Evolutionary conservation across 2,888 invertebrate species (phyloP), one percentile per base, ranked within the genome.

Genomic region (Synanthedon andrenaeformis): DNA sequence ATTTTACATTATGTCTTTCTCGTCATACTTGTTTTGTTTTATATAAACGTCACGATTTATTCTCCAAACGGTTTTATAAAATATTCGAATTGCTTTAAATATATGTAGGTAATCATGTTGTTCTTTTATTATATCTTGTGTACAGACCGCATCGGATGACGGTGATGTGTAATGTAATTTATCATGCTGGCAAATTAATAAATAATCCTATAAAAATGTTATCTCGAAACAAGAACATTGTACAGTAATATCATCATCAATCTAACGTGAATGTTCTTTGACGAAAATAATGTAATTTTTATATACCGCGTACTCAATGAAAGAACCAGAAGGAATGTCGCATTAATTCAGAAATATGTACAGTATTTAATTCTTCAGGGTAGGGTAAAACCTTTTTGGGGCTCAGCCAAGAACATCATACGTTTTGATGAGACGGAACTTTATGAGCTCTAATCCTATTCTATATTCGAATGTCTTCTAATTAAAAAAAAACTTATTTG

Each of bases 351-450:
- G 35, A 35, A 35, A 10, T 35, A 23, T 23, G 23, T 23, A 23
- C 23, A 23, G 23, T 5, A 35, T 35, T 35, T 10, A 35, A 35
- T 35, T 35, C 35, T 55, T 54, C 52, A 35, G 50, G 62, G 66
- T 68, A 35, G 50, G 62, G 66, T 68, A 74, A 69, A 67, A 72
- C 71, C 68, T 67, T 74, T 74, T 75, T 77, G 74, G 74, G 63
- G 58, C 57, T 64, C 56, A 59, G 74, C 76, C 78, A 76, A 72
- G 63, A 70, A 64, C 61, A 61, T 65, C 55, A 56, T 61, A 68
- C 70, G 68, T 71, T 75, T 70, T 72, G 72, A 75, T 67, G 71
- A 74, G 65, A 45, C 41, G 45, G 12, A 42, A 19, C 12, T 52
- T 53, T 57, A 51, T 52, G 52, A 51, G 28, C 49, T 10, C 51